Evolutionary conservation across 2,888 invertebrate species (phyloP), one percentile per base, ranked within the genome.

Genomic region (Pollenia amentaria): DNA sequence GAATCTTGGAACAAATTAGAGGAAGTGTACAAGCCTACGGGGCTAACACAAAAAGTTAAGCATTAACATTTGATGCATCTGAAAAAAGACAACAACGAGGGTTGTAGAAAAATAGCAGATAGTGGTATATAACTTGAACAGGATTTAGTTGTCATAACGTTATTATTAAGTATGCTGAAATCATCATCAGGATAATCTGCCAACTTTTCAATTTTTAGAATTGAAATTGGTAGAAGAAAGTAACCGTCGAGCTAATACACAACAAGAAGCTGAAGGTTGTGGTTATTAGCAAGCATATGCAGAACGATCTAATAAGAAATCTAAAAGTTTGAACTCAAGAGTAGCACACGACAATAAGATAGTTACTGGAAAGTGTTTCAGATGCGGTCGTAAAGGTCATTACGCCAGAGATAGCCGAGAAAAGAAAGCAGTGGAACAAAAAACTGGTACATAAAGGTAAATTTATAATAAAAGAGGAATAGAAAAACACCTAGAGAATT

Each of bases 221-320:
- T 11, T 18, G 11, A 18, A 64, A 40, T 64, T 64, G 8, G 11
- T 64, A 10, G 62, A 64, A 42, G 62, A 64, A 64, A 42, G 42
- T 2, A 8, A 64, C 3, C 40, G 42, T 2, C 40, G 64, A 18
- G 42, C 4, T 10, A 16, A 18, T n/a, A 42, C 18, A 9, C 42
- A 42, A 11, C 42, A 42, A 64, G 64, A 64, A 29, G 6, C 29
- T 16, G 62, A n/a, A 38, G 42, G 42, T 16, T 3, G 16, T 44
- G 42, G 11, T 38, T 42, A n/a, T 11, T 42, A 64, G 42, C 64
- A 64, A 18, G 48, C 46, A 46, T 48, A 67, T 18, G 67, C 67
- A 21, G 46, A 21, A n/a, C 18, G 48, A 14, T 46, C 21, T 6
- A 14, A 42, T 65, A 65, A 65, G 9, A 46, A 65, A 12, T 14